Percentiles rank a stretch among this genome's conserved stretches.
phyloP scores from a whole-genome alignment of 37 sponge, comb jelly and placozoan genomes.

The Eunapius fragilis region DNA sequence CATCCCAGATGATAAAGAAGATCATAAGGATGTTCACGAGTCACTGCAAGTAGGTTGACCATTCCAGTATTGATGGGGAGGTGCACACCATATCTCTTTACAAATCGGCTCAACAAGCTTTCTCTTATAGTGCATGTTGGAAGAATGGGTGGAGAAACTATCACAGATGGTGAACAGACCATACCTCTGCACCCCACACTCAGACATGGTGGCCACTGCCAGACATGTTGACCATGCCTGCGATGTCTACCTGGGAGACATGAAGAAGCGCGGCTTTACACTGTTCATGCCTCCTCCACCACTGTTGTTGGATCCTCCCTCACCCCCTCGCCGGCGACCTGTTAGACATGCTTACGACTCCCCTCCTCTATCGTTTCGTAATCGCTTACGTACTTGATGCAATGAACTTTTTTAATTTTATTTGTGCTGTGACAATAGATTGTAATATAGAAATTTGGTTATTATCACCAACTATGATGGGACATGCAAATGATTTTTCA shows the following conservation, averaged over 20 bases:
- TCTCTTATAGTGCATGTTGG: constrained; percentile 70
- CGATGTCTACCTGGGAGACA: constrained; percentile 26
- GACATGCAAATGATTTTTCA: no score
- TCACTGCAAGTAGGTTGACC: constrained; percentile 38
- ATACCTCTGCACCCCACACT: constrained; percentile 71
- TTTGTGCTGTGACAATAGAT: no score
- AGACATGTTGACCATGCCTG: constrained; percentile 38
- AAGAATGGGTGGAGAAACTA: constrained; percentile 70
- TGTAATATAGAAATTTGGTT: no score
- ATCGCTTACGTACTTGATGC: no score
- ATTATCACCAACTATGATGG: no score
- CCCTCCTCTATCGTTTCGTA: no score
- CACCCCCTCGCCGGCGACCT: not conserved
- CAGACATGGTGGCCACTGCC: constrained; percentile 53
- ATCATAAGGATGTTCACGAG: constrained; percentile 33
- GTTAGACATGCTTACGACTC: no score
- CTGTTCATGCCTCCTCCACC: not conserved
- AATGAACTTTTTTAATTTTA: no score
- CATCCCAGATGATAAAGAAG: constrained; percentile 28
- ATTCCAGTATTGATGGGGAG: no score
- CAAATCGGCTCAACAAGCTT: no score
- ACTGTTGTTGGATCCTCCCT: not conserved
- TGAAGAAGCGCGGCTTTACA: constrained; percentile 8
- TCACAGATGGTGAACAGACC: constrained; percentile 74
- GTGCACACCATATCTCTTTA: no score